phyloP scores from a whole-genome alignment of 2,888 invertebrate genomes.

The Pomacea canaliculata region DNA sequence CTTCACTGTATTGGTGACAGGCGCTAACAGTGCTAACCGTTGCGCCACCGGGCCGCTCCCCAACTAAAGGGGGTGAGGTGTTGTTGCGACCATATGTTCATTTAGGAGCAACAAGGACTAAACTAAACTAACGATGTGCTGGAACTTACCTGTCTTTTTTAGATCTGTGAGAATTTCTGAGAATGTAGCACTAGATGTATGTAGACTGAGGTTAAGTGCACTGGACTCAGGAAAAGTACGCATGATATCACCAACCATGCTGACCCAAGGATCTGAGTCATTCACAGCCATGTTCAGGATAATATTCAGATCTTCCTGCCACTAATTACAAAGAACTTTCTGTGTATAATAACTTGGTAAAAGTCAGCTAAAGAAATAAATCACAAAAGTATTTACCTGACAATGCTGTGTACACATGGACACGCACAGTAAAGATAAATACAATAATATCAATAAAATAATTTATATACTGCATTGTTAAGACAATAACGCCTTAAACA shows the following conservation, averaged over 20 bases:
- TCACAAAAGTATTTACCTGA: slow-evolving; percentile 1
- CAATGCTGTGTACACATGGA: too few species aligned
- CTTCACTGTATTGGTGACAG: too few species aligned
- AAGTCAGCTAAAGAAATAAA: neutral
- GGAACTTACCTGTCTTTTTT: slow-evolving; percentile 75
- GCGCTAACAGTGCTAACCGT: too few species aligned
- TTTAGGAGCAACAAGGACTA: too few species aligned
- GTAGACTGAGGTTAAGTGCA: slow-evolving; percentile 90
- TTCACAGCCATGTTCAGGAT: slow-evolving; percentile 90
- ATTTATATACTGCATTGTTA: too few species aligned
- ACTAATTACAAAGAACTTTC: slow-evolving; percentile 76
- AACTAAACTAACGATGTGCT: neutral
- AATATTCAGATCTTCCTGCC: slow-evolving; percentile 92
- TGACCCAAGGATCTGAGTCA: slow-evolving; percentile 97
- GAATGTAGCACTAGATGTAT: slow-evolving; percentile 80
- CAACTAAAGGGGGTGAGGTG: too few species aligned
- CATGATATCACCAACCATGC: slow-evolving; percentile 95
- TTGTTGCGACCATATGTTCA: too few species aligned
- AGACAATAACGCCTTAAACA: too few species aligned
- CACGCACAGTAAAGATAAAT: too few species aligned
- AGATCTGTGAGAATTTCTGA: slow-evolving; percentile 82
- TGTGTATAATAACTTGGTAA: slow-evolving; percentile 2
- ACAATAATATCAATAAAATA: too few species aligned
- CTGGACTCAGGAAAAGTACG: slow-evolving; percentile 92
- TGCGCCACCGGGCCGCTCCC: too few species aligned